Conservation (phyloP, 1,140 invertebrate species). For the Pogonus chalceus region DNA sequence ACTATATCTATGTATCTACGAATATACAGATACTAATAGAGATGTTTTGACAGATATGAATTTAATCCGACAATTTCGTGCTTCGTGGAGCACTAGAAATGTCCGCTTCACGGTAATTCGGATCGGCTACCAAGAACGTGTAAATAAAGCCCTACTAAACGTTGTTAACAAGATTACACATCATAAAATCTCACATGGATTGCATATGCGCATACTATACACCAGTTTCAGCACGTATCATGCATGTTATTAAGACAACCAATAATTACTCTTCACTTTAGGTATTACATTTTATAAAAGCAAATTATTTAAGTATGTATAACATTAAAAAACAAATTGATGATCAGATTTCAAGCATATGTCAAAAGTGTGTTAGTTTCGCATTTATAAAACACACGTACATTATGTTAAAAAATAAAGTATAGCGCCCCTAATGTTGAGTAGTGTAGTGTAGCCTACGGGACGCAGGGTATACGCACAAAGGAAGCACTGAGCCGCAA, state of each 20-base stretch:
- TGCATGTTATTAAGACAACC: too few species aligned
- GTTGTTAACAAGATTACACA: slow-evolving; percentile 6
- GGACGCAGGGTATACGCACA: slow-evolving; percentile 16
- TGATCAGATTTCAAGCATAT: slow-evolving; percentile 11
- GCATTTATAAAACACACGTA: slow-evolving; percentile 13
- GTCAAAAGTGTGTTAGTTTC: slow-evolving; percentile 17
- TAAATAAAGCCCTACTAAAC: slow-evolving; percentile 1
- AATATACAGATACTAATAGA: not conserved
- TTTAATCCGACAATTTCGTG: not conserved
- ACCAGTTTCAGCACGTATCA: too few species aligned
- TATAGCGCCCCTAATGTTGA: slow-evolving; percentile 14
- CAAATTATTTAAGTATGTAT: too few species aligned
- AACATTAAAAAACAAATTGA: slow-evolving; percentile 9
- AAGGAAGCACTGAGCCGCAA: slow-evolving; percentile 28
- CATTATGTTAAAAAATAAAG: slow-evolving; percentile 11
- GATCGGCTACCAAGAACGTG: slow-evolving; percentile 3
- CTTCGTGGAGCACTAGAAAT: not conserved
- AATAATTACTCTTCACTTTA: too few species aligned
- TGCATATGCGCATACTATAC: too few species aligned
- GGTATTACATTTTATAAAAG: too few species aligned
- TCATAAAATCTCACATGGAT: not conserved
- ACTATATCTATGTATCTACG: not conserved
- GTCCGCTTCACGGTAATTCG: not conserved
- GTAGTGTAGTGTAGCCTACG: slow-evolving; percentile 8
- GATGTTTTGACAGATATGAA: slow-evolving; percentile 1